These are phyloP conservation scores for Notarius lentiginosus DNA, from an alignment of 2,113 vertebrate genomes.

Conservation along the genomic window DNA sequence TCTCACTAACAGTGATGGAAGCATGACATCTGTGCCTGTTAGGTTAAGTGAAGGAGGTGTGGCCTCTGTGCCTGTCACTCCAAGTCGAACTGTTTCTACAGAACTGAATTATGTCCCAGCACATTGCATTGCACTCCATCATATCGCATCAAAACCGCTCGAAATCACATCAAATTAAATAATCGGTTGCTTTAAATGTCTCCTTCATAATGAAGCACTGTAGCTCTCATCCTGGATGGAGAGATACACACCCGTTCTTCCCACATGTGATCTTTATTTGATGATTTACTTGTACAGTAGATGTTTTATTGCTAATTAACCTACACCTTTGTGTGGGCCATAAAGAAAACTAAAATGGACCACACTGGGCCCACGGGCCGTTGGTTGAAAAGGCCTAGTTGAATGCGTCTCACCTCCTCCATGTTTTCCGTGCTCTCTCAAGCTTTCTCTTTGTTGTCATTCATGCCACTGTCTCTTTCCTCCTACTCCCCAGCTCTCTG, in stretches of 20 bases:
- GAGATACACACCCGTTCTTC: neutral
- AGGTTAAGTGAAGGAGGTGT: neutral
- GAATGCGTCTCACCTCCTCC: conserved; percentile 7
- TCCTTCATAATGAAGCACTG: neutral
- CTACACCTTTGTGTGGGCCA: neutral
- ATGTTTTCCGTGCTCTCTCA: conserved; percentile 6
- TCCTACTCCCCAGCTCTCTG: conserved; percentile 21
- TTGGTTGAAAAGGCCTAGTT: neutral
- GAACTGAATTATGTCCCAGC: neutral
- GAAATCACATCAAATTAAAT: neutral
- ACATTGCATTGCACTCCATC: neutral
- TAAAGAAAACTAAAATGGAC: neutral
- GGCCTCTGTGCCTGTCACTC: neutral
- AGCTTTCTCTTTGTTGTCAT: conserved; percentile 24
- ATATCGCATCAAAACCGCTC: neutral
- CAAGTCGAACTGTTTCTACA: neutral
- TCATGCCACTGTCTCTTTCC: conserved; percentile 26
- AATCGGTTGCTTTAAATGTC: neutral
- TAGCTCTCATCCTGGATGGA: neutral
- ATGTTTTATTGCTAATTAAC: conserved; percentile 2
- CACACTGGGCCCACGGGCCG: neutral
- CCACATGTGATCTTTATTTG: neutral
- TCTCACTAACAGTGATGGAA: neutral
- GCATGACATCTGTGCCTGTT: neutral
- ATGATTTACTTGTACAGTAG: neutral